Evolutionary conservation across 2,888 invertebrate genomes (phyloP).

Genomic region (Heliconius ismenius): DNA sequence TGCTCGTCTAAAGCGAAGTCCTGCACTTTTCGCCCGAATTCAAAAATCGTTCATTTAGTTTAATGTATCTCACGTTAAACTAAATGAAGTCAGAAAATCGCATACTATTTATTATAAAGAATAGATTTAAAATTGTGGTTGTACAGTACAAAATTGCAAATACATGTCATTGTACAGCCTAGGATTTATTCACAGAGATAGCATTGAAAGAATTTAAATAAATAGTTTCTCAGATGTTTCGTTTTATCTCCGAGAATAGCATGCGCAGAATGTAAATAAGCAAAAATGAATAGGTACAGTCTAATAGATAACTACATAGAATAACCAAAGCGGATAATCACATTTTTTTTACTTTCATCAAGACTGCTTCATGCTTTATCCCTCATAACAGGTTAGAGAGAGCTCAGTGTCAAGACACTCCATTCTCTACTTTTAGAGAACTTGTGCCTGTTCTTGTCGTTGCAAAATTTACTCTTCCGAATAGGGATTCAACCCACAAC

Average conservation of each 20-base stretch:
- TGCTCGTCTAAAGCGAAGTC: too few species aligned
- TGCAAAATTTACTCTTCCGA: too few species aligned
- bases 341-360: background rate
- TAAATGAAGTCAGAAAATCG: background rate
- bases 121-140: too few species aligned
- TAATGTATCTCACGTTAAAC: background rate
- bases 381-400: background rate
- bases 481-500: too few species aligned
- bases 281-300: background rate
- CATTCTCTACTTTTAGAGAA: background rate
- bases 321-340: background rate
- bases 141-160: background rate
- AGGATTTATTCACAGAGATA: constrained; percentile 19
- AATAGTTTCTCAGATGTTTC: constrained; percentile 9
- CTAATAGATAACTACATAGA: background rate
- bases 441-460: background rate
- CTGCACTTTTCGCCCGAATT: too few species aligned
- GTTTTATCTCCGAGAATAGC: constrained; percentile 9
- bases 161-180: background rate
- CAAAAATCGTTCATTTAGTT: too few species aligned
- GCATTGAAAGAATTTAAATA: constrained; percentile 9
- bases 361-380: background rate
- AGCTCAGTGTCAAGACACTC: background rate
- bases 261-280: background rate
- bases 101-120: too few species aligned